phyloP scores from a whole-genome alignment of 2,113 vertebrate genomes.

The Diadophis punctatus region DNA sequence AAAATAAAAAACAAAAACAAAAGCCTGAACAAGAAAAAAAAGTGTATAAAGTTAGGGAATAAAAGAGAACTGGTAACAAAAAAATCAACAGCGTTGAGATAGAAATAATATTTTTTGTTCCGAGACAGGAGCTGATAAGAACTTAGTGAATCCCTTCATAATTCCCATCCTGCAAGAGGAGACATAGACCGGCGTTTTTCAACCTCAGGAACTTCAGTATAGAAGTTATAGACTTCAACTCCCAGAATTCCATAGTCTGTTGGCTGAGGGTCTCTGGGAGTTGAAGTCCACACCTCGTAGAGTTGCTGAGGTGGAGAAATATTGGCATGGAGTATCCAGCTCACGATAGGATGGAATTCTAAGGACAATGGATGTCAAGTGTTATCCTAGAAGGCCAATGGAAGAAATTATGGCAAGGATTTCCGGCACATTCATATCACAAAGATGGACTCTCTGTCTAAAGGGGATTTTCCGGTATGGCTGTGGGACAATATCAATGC shows the following conservation, averaged over 20 bases:
- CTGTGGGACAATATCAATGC: background rate
- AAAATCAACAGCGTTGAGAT: background rate
- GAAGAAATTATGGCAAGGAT: background rate
- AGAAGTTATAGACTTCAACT: background rate
- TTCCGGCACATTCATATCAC: background rate
- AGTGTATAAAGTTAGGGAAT: background rate
- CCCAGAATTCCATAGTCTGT: background rate
- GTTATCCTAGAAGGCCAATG: background rate
- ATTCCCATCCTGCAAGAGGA: background rate
- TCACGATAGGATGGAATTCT: background rate
- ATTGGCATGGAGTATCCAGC: background rate
- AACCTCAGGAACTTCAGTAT: background rate
- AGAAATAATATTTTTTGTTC: background rate
- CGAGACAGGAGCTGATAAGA: background rate
- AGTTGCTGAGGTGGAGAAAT: background rate
- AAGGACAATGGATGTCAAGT: background rate
- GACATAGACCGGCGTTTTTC: background rate
- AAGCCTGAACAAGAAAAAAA: background rate
- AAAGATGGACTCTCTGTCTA: background rate
- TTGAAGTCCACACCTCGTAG: background rate
- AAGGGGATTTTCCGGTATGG: background rate
- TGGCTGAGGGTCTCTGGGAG: background rate
- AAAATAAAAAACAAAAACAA: background rate
- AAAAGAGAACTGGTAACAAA: background rate
- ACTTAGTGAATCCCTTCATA: background rate